These are phyloP conservation scores for Brenthis hecate DNA, from an alignment of 2,888 invertebrate species.

Conservation along the genomic window DNA sequence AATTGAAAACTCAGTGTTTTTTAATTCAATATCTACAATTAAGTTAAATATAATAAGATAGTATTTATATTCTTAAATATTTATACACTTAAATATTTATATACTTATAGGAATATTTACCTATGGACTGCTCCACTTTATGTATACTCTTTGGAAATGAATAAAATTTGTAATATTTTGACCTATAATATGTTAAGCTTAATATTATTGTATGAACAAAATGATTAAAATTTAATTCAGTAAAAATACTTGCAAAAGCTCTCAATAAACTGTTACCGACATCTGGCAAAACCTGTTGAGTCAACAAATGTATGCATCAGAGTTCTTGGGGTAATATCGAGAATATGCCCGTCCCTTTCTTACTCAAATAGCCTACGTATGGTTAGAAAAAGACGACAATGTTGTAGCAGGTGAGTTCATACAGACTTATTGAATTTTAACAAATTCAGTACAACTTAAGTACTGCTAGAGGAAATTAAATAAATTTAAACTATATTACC, in stretches of 20 bases:
- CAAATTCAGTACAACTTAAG: conserved; percentile 38
- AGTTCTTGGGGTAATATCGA: conserved; percentile 45
- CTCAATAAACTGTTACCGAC: conserved; percentile 54
- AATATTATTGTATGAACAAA: not conserved
- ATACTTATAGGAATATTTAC: too few species aligned
- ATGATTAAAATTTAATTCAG: conserved; percentile 2
- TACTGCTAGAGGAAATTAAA: conserved; percentile 29
- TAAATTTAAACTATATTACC: conserved; percentile 46
- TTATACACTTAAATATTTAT: too few species aligned
- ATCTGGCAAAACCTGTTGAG: conserved; percentile 72
- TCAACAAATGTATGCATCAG: conserved; percentile 69
- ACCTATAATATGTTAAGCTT: too few species aligned
- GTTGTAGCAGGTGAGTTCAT: conserved; percentile 55
- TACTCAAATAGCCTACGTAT: conserved; percentile 38
- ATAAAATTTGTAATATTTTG: too few species aligned
- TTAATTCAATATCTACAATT: too few species aligned
- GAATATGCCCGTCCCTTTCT: conserved; percentile 56
- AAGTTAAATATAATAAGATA: too few species aligned
- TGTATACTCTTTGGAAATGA: too few species aligned
- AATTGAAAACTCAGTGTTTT: not conserved
- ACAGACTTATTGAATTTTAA: conserved; percentile 48
- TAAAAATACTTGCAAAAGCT: conserved; percentile 22
- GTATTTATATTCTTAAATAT: too few species aligned
- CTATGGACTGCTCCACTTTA: too few species aligned
- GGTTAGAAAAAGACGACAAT: conserved; percentile 49